Percentiles rank a stretch among this genome's conserved stretches.
phyloP scores from a whole-genome alignment of 2,797 vertebrate species.

The Galago senegalensis region DNA sequence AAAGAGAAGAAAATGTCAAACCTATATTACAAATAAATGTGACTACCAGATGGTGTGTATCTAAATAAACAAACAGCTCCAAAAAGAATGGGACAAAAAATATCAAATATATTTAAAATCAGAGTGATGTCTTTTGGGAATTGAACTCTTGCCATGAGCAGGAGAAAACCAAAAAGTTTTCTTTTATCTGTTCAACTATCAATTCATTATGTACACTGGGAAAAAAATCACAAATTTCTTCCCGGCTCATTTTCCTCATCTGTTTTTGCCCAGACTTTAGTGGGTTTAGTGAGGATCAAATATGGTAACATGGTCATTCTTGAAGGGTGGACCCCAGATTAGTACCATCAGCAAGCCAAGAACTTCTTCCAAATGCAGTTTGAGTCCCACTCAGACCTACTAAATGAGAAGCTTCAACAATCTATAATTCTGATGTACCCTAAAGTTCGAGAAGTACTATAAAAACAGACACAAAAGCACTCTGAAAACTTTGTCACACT shows the following conservation, averaged over 20 bases:
- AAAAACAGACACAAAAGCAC: not conserved
- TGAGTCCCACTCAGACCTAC: not conserved
- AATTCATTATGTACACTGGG: not conserved
- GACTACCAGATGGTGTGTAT: not conserved
- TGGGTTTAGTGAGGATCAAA: not conserved
- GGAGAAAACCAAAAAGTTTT: not conserved
- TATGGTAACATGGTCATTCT: not conserved
- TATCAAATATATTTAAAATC: not conserved
- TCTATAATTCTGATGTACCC: not conserved
- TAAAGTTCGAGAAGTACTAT: not conserved
- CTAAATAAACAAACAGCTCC: slow-evolving; percentile 3
- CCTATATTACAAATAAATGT: not conserved
- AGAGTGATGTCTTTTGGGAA: not conserved
- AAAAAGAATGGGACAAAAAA: slow-evolving; percentile 11
- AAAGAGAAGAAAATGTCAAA: not conserved
- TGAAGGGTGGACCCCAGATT: not conserved
- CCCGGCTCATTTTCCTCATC: not conserved
- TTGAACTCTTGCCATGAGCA: not conserved
- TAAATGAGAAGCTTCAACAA: not conserved
- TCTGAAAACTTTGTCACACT: not conserved
- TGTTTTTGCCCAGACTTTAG: not conserved
- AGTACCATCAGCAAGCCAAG: not conserved
- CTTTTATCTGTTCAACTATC: not conserved
- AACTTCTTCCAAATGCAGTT: not conserved
- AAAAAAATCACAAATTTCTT: not conserved